Percentiles rank a stretch among this genome's conserved stretches.
Evolutionary conservation across 2,113 vertebrate species (phyloP).

Genomic region (Tapirus terrestris): DNA sequence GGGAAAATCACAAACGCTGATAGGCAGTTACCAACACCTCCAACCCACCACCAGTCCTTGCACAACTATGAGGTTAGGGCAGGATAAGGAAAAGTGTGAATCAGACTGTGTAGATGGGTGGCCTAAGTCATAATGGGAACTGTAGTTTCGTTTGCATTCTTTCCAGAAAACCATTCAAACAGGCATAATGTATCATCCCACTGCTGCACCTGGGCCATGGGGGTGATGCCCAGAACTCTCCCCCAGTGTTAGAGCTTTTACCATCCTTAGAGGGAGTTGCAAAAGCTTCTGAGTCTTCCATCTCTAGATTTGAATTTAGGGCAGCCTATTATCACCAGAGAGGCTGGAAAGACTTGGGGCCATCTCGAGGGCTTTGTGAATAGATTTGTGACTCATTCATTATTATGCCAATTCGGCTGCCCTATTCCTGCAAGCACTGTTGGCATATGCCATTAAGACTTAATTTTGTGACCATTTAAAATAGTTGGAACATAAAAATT

Average conservation of each 20-base stretch:
- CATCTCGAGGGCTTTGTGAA: not conserved
- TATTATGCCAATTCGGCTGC: not conserved
- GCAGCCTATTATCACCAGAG: not conserved
- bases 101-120: fast-evolving
- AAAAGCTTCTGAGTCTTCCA: not conserved
- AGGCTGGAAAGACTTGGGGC: not conserved
- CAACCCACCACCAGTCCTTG: fast-evolving
- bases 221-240: not conserved
- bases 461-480: slow-evolving; percentile 4
- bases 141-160: not conserved
- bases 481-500: not conserved
- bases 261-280: not conserved
- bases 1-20: not conserved
- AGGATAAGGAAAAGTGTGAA: not conserved
- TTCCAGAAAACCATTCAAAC: not conserved
- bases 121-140: not conserved
- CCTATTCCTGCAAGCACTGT: not conserved
- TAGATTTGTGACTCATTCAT: not conserved
- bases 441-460: not conserved
- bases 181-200: not conserved
- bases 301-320: not conserved
- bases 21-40: not conserved
- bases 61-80: not conserved
- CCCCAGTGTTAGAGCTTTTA: not conserved
- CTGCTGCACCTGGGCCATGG: fast-evolving